Evolutionary conservation across 2,113 vertebrate genomes (phyloP).

Genomic region (Coreoperca whiteheadi): DNA sequence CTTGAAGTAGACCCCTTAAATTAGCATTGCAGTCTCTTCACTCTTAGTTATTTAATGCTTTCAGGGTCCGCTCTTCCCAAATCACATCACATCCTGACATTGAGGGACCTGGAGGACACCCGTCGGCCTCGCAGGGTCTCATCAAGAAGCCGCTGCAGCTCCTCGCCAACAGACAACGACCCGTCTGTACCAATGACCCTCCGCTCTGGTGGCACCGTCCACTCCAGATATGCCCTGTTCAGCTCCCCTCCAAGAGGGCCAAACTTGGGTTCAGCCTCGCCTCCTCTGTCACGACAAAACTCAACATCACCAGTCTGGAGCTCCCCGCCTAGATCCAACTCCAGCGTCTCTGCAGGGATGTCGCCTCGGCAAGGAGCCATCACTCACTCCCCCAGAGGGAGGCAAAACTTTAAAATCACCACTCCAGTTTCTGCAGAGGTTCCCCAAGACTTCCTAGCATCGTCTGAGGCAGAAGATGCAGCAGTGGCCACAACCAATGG

Average conservation of each 20-base stretch:
- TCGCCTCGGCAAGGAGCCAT: conserved; percentile 73
- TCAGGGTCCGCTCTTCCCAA: conserved; percentile 68
- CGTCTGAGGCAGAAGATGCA: conserved; percentile 80
- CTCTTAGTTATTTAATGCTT: conserved; percentile 5
- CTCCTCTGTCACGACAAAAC: conserved; percentile 71
- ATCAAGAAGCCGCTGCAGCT: conserved; percentile 81
- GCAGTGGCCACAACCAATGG: conserved; percentile 74
- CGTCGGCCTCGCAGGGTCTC: conserved; percentile 85
- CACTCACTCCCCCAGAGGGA: conserved; percentile 68
- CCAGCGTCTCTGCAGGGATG: conserved; percentile 81
- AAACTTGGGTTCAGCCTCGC: conserved; percentile 70
- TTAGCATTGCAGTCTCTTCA: background rate
- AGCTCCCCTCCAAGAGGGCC: conserved; percentile 73
- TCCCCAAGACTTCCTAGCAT: conserved; percentile 80
- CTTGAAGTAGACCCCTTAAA: background rate
- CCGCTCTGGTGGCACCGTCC: conserved; percentile 75
- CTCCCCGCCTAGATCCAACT: conserved; percentile 79
- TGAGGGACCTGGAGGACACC: conserved; percentile 89
- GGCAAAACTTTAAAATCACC: conserved; percentile 75
- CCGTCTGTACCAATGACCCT: conserved; percentile 78
- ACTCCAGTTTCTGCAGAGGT: conserved; percentile 80
- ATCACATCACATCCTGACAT: conserved; percentile 88
- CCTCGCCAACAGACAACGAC: conserved; percentile 76
- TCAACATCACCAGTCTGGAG: conserved; percentile 73
- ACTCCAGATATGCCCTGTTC: conserved; percentile 72